phyloP scores from a whole-genome alignment of 1,140 invertebrate genomes.

The Drosophila ogumai region DNA sequence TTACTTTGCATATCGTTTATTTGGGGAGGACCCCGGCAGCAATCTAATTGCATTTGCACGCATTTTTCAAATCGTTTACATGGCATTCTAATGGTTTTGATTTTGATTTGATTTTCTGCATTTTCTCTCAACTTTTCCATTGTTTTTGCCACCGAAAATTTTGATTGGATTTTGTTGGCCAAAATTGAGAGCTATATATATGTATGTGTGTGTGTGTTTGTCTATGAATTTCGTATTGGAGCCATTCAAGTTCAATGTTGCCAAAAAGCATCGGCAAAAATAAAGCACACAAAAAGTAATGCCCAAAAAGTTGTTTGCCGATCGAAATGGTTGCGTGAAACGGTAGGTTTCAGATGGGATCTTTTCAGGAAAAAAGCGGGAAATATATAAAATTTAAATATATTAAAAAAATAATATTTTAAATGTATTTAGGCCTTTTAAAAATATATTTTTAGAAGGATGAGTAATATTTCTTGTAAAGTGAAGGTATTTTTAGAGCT shows the following conservation, averaged over 20 bases:
- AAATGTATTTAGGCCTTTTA: neutral
- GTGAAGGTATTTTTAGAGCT: too few relatives aligned
- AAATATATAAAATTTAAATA: neutral
- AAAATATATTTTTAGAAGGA: neutral
- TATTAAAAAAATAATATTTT: neutral
- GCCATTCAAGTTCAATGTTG: slow-evolving; percentile 45
- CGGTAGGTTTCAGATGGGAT: neutral
- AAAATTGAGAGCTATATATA: slow-evolving; percentile 10
- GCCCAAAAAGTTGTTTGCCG: slow-evolving; percentile 23
- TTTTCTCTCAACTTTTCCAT: neutral
- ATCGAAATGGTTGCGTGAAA: slow-evolving; percentile 7
- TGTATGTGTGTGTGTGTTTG: neutral
- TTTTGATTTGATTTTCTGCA: slow-evolving; percentile 21
- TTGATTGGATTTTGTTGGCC: slow-evolving; percentile 57
- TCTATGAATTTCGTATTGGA: slow-evolving; percentile 26
- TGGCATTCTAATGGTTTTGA: slow-evolving; percentile 42
- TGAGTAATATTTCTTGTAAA: too few relatives aligned
- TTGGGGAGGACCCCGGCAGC: slow-evolving; percentile 4
- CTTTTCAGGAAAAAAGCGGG: neutral
- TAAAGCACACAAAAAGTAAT: slow-evolving; percentile 12
- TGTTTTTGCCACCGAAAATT: slow-evolving; percentile 31
- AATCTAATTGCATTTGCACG: slow-evolving; percentile 54
- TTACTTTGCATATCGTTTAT: neutral
- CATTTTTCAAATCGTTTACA: slow-evolving; percentile 49
- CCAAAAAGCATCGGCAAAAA: neutral